Evolutionary conservation across 2,113 vertebrate species (phyloP).

Genomic region (zebrafish (Danio rerio)): DNA sequence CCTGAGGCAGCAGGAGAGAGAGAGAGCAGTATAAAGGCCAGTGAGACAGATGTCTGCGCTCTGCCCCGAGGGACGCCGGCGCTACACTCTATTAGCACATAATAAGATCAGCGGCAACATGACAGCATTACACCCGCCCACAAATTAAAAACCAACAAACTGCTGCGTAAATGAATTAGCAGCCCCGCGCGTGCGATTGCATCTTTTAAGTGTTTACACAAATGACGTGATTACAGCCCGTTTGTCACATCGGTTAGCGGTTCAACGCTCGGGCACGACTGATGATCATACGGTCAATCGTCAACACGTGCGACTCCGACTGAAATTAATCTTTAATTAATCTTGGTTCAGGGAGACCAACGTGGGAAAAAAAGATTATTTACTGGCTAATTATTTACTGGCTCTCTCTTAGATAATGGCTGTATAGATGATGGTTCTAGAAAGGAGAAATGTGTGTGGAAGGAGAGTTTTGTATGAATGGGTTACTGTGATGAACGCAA

Average conservation of each 20-base stretch:
- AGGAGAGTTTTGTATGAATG: no score
- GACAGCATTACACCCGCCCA: conserved; percentile 41
- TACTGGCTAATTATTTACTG: background rate
- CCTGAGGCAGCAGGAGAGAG: conserved; percentile 20
- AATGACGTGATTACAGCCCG: background rate
- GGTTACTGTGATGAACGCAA: no score
- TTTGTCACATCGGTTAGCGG: conserved; percentile 10
- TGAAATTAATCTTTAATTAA: background rate
- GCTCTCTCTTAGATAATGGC: background rate
- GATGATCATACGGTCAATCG: background rate
- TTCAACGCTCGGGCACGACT: background rate
- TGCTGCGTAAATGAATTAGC: conserved; percentile 32
- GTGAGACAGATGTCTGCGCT: conserved; percentile 44
- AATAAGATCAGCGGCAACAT: conserved; percentile 42
- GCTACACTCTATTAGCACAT: conserved; percentile 48
- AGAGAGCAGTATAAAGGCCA: conserved; percentile 20
- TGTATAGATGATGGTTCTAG: background rate
- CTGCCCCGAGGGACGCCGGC: background rate
- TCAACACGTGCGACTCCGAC: background rate
- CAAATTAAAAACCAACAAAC: conserved; percentile 43
- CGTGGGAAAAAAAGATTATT: background rate
- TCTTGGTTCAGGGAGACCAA: background rate
- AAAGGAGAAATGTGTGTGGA: no score
- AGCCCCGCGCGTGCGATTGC: background rate
- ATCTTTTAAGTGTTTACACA: conserved; percentile 42